These are phyloP conservation scores for Spodoptera exigua DNA, from an alignment of 2,888 invertebrate species.

Conservation along the genomic window DNA sequence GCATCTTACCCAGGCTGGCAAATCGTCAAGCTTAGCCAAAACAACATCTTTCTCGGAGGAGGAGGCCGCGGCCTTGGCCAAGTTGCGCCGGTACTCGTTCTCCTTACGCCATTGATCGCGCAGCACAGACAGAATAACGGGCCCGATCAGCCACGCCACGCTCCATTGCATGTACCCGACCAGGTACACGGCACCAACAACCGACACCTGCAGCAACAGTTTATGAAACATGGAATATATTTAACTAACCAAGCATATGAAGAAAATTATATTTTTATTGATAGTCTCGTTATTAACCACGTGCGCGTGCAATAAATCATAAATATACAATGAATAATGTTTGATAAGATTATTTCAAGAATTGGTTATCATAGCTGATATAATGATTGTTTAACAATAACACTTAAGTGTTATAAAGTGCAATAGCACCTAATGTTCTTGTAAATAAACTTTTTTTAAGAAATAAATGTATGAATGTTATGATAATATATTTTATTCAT, in stretches of 20 bases:
- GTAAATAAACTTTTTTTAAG: no score
- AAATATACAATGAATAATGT: conserved; percentile 5
- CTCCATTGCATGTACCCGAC: conserved; percentile 96
- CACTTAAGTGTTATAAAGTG: no score
- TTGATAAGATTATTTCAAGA: conserved; percentile 15
- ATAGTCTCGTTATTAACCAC: not conserved
- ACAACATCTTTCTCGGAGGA: conserved; percentile 96
- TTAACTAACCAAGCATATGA: not conserved
- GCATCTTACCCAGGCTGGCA: conserved; percentile 96
- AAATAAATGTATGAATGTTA: no score
- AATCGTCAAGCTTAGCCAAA: conserved; percentile 95
- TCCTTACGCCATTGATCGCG: conserved; percentile 94
- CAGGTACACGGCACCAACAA: conserved; percentile 93
- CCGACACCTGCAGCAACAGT: conserved; percentile 86
- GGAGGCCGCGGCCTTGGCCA: conserved; percentile 93
- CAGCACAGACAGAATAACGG: conserved; percentile 94
- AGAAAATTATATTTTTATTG: conserved; percentile 5
- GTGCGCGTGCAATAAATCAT: conserved; percentile 1
- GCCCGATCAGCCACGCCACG: conserved; percentile 95
- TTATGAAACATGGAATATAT: conserved; percentile 23
- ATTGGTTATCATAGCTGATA: no score
- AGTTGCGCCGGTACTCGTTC: conserved; percentile 92
- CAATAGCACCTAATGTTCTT: no score
- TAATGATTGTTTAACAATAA: no score
- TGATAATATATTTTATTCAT: no score